phyloP scores from a whole-genome alignment of 2,113 vertebrate genomes.

The Pseudonaja textilis region DNA sequence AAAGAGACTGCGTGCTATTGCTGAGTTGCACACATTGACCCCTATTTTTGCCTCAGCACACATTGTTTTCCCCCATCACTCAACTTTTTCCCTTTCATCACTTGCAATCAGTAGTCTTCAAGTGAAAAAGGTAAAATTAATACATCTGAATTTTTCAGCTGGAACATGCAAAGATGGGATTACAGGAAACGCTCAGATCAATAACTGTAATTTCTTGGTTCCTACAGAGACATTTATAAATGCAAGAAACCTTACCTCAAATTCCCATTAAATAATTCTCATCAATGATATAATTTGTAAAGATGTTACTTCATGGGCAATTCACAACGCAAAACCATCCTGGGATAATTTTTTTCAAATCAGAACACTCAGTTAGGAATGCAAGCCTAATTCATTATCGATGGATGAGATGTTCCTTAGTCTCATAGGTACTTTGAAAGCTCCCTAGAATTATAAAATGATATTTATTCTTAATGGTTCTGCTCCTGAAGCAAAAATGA shows the following conservation, averaged over 20 bases:
- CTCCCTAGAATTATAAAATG: not conserved
- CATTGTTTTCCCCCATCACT: not conserved
- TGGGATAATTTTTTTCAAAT: constrained; percentile 15
- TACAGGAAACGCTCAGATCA: constrained; percentile 32
- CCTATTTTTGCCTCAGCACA: not conserved
- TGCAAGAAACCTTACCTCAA: constrained; percentile 35
- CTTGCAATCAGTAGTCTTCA: not conserved
- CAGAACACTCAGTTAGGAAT: not conserved
- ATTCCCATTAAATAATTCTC: constrained; percentile 40
- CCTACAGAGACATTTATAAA: constrained; percentile 32
- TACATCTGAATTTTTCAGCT: not conserved
- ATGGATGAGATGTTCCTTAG: not conserved
- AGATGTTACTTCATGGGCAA: constrained; percentile 22
- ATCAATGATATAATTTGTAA: constrained; percentile 26
- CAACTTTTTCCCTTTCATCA: not conserved
- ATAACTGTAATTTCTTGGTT: constrained; percentile 21
- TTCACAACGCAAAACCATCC: not conserved
- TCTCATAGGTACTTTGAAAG: constrained; percentile 15
- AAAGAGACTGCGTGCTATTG: not conserved
- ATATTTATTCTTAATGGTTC: constrained; percentile 16
- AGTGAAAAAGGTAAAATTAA: not conserved
- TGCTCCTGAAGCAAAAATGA: not conserved
- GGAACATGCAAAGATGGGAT: not conserved
- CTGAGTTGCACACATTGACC: not conserved
- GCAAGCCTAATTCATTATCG: constrained; percentile 20